phyloP scores from a whole-genome alignment of 53 echinoderm and acorn worm genomes.

The Actinopyga echinites region DNA sequence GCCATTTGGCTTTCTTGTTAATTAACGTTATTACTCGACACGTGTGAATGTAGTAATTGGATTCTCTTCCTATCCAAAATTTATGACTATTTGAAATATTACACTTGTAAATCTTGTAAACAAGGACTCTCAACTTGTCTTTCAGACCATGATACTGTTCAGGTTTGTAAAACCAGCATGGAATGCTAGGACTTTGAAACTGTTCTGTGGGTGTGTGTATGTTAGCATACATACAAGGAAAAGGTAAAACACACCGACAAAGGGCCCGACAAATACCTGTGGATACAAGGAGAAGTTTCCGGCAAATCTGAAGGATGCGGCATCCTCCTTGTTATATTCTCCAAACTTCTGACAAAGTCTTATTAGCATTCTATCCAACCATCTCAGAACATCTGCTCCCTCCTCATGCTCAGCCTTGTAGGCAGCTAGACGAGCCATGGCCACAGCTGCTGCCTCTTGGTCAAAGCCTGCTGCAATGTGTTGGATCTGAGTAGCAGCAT shows the following conservation, averaged over 20 bases:
- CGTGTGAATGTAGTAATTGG: too few relatives aligned
- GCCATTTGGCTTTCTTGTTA: too few relatives aligned
- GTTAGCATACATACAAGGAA: too few relatives aligned
- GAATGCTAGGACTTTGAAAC: too few relatives aligned
- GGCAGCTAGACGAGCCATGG: slow-evolving; percentile 93
- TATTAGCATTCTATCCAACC: slow-evolving; percentile 96
- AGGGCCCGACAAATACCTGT: slow-evolving; percentile 58
- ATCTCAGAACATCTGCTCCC: slow-evolving; percentile 88
- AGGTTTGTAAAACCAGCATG: too few relatives aligned
- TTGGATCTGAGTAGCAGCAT: slow-evolving; percentile 85
- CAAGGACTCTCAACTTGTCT: not conserved
- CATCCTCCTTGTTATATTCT: slow-evolving; percentile 96
- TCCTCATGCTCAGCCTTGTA: slow-evolving; percentile 90
- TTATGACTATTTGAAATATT: too few relatives aligned
- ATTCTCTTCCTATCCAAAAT: too few relatives aligned
- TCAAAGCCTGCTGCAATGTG: slow-evolving; percentile 97
- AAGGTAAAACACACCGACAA: not conserved
- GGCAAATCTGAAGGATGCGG: slow-evolving; percentile 90
- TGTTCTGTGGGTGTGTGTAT: too few relatives aligned
- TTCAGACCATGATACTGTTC: not conserved
- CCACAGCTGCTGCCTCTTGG: slow-evolving; percentile 89
- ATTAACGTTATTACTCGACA: too few relatives aligned
- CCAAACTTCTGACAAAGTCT: slow-evolving; percentile 99
- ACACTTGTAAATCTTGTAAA: not conserved
- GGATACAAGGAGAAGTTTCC: slow-evolving; percentile 94